These are phyloP conservation scores for Steinernema hermaphroditum DNA, from an alignment of 2,888 invertebrate genomes.

Conservation along the genomic window DNA sequence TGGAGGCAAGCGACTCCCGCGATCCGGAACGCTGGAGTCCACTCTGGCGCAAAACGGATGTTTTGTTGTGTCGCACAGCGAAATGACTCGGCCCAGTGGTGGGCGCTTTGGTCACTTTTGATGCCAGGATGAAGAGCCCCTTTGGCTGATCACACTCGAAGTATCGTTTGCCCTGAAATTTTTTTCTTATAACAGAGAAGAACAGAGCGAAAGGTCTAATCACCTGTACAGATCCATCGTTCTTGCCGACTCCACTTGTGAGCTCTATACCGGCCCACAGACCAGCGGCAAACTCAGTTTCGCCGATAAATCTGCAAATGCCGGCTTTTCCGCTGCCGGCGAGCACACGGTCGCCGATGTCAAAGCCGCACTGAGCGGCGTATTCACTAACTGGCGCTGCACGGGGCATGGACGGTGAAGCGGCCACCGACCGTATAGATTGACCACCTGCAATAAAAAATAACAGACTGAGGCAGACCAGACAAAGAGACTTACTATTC, in stretches of 20 bases:
- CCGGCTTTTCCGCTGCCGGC: slow-evolving; percentile 66
- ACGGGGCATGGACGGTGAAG: too few relatives aligned
- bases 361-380: slow-evolving; percentile 39
- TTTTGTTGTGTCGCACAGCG: slow-evolving; percentile 50
- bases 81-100: slow-evolving; percentile 34
- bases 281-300: slow-evolving; percentile 74
- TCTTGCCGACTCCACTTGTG: slow-evolving; percentile 76
- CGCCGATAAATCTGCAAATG: slow-evolving; percentile 68
- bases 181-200: slow-evolving; percentile 26
- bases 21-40: slow-evolving; percentile 69
- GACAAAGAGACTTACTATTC: background rate
- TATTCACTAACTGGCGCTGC: background rate
- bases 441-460: too few relatives aligned
- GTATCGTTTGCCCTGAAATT: slow-evolving; percentile 72
- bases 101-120: slow-evolving; percentile 64
- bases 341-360: slow-evolving; percentile 56
- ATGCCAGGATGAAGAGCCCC: slow-evolving; percentile 90
- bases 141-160: slow-evolving; percentile 89
- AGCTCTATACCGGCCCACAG: slow-evolving; percentile 95
- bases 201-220: slow-evolving; percentile 39
- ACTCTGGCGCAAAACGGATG: slow-evolving; percentile 47
- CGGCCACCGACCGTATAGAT: too few relatives aligned
- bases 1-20: slow-evolving; percentile 82
- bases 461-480: too few relatives aligned
- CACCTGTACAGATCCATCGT: slow-evolving; percentile 63